phyloP scores from a whole-genome alignment of 2,113 vertebrate genomes.

The Mystacornis crossleyi region DNA sequence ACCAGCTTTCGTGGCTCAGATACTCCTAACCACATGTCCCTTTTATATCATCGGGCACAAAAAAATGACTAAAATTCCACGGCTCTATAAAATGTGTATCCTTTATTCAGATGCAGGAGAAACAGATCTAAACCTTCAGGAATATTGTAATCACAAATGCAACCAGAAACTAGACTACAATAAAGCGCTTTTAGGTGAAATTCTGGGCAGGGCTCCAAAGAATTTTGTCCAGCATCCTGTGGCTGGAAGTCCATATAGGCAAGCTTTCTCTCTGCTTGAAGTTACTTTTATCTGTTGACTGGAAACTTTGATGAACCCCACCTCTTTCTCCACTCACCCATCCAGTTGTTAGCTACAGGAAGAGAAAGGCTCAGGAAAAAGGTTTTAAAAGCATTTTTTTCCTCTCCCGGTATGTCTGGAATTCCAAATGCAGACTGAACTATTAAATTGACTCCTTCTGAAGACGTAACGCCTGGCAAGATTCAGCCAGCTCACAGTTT shows the following conservation, averaged over 20 bases:
- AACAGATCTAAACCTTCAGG: constrained; percentile 31
- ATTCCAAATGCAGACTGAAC: constrained; percentile 52
- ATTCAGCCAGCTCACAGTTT: not conserved
- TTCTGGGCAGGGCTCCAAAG: constrained; percentile 41
- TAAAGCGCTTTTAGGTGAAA: not conserved
- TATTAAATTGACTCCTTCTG: constrained; percentile 9
- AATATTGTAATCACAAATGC: constrained; percentile 20
- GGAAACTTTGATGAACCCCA: not conserved
- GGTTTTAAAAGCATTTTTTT: constrained; percentile 6
- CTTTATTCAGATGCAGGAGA: not conserved
- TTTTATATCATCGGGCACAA: not conserved
- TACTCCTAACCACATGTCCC: not conserved
- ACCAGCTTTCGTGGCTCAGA: not conserved
- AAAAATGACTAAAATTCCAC: not conserved
- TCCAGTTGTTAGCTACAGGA: constrained; percentile 26
- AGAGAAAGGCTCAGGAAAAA: constrained; percentile 51
- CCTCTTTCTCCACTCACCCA: not conserved
- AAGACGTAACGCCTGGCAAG: not conserved
- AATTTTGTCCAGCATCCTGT: constrained; percentile 31
- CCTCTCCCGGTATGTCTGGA: constrained; percentile 56
- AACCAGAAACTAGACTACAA: not conserved
- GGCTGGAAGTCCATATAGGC: not conserved
- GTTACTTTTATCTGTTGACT: not conserved
- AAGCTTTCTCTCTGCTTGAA: not conserved
- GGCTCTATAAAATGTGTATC: not conserved